phyloP scores from a whole-genome alignment of 2,113 vertebrate species.

The Xenopus borealis region DNA sequence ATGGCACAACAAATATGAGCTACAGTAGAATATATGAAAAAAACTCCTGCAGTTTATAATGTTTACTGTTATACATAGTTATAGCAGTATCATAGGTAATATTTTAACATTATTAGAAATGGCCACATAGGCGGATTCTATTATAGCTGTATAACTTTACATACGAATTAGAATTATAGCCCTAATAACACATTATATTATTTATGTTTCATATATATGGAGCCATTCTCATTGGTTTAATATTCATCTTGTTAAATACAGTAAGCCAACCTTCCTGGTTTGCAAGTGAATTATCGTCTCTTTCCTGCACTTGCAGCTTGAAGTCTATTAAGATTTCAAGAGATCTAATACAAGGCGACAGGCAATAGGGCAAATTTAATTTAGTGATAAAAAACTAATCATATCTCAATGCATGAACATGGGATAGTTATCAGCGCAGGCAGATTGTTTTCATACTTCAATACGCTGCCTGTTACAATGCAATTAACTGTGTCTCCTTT shows the following conservation, averaged over 20 bases:
- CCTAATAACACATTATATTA: background rate
- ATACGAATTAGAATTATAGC: background rate
- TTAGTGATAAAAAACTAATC: constrained; percentile 58
- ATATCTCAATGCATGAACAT: constrained; percentile 52
- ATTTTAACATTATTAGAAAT: background rate
- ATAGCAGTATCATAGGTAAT: background rate
- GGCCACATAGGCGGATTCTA: background rate
- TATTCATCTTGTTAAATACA: constrained; percentile 1
- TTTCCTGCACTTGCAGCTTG: constrained; percentile 20
- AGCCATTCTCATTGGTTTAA: constrained; percentile 6
- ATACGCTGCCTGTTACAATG: constrained; percentile 44
- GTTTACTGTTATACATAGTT: background rate
- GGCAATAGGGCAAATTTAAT: constrained; percentile 49
- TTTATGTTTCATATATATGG: background rate
- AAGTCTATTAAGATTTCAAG: constrained; percentile 53
- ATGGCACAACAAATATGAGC: background rate
- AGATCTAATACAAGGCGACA: constrained; percentile 45
- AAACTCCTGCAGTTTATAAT: background rate
- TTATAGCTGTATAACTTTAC: background rate
- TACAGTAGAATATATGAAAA: background rate
- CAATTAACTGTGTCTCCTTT: constrained; percentile 44
- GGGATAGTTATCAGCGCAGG: constrained; percentile 26
- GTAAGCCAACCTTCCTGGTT: background rate
- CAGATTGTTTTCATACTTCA: constrained; percentile 49
- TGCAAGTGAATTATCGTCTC: constrained; percentile 33